Evolutionary conservation across 2,797 vertebrate genomes (phyloP).

Genomic region (Clarias fuscus): DNA sequence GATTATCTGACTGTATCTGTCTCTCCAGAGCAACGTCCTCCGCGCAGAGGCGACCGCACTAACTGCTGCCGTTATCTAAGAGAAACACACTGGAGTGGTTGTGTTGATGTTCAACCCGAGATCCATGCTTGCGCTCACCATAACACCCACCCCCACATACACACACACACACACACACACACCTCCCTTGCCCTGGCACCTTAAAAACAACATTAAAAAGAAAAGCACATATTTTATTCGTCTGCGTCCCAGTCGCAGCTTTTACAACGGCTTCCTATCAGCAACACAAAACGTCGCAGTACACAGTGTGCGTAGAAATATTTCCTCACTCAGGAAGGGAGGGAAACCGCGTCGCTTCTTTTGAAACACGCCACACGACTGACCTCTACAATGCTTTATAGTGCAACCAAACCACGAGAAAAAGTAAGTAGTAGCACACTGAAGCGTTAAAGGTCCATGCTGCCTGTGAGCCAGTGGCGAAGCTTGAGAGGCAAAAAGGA

Average conservation of each 20-base stretch:
- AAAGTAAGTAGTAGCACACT: constrained; percentile 42
- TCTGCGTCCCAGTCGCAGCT: constrained; percentile 1
- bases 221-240: constrained; percentile 35
- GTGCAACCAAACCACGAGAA: constrained; percentile 50
- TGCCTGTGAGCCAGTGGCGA: background rate
- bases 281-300: background rate
- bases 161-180: too few relatives aligned
- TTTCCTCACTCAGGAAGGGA: background rate
- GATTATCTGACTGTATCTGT: constrained; percentile 11
- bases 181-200: background rate
- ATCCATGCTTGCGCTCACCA: background rate
- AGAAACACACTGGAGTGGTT: constrained; percentile 31
- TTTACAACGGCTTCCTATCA: constrained; percentile 6
- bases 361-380: background rate
- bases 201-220: constrained; percentile 27
- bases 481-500: constrained; percentile 21
- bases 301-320: constrained; percentile 34
- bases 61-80: constrained; percentile 40
- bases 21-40: constrained; percentile 19
- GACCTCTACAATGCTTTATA: constrained; percentile 37
- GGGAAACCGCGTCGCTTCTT: background rate
- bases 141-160: too few relatives aligned
- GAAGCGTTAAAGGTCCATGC: constrained; percentile 47
- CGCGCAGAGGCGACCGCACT: background rate
- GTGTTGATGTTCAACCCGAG: background rate